Conservation (phyloP, 1,140 invertebrate species). For the Heliconius hermathena region DNA sequence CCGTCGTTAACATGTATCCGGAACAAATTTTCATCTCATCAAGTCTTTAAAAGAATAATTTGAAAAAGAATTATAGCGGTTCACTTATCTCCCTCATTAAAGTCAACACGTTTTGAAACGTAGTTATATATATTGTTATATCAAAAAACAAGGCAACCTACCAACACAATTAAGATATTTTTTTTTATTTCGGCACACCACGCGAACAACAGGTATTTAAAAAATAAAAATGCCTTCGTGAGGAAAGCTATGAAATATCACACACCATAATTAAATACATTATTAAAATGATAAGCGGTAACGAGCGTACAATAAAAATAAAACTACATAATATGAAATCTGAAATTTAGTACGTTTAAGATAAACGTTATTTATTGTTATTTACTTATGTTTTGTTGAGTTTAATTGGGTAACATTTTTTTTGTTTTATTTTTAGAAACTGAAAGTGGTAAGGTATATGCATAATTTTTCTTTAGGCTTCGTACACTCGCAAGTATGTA, state of each 20-base stretch:
- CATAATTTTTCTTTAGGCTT: too few relatives aligned
- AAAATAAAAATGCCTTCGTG: slow-evolving; percentile 53
- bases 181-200: slow-evolving; percentile 69
- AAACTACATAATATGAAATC: slow-evolving; percentile 44
- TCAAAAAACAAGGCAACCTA: slow-evolving; percentile 66
- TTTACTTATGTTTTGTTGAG: slow-evolving; percentile 28
- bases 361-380: slow-evolving; percentile 39
- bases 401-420: slow-evolving; percentile 18
- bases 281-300: slow-evolving; percentile 50
- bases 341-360: slow-evolving; percentile 37
- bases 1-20: background rate
- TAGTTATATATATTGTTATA: slow-evolving; percentile 58
- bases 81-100: slow-evolving; percentile 70
- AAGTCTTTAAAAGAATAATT: slow-evolving; percentile 34
- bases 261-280: slow-evolving; percentile 51
- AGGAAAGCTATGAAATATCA: slow-evolving; percentile 45
- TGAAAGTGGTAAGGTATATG: too few relatives aligned
- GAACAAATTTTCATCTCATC: slow-evolving; percentile 27
- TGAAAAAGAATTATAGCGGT: slow-evolving; percentile 40
- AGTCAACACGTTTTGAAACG: slow-evolving; percentile 48
- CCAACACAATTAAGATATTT: slow-evolving; percentile 69
- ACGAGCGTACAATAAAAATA: slow-evolving; percentile 47
- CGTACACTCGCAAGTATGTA: background rate
- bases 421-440: background rate
- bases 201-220: slow-evolving; percentile 56